Conservation (phyloP, 2,888 invertebrate species). For the Horisme vitalbata region DNA sequence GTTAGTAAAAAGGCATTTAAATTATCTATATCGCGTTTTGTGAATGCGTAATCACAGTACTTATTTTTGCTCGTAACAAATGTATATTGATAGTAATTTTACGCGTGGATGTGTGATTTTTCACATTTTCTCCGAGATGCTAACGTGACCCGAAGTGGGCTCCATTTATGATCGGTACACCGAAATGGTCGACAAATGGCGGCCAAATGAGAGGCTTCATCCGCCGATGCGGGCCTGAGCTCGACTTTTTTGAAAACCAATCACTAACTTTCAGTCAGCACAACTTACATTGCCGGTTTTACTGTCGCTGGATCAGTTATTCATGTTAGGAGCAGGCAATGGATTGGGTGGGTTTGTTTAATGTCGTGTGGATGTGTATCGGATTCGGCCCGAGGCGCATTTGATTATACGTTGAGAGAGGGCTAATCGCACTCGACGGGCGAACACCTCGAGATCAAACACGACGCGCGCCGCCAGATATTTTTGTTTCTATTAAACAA, state of each 20-base stretch:
- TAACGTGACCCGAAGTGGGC: conserved; percentile 79
- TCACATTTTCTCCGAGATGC: conserved; percentile 77
- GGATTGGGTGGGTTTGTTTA: conserved; percentile 33
- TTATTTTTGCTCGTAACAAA: conserved; percentile 34
- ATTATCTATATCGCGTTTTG: conserved; percentile 5
- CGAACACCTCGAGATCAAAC: conserved; percentile 84
- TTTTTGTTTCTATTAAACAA: conserved; percentile 84
- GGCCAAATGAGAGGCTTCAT: conserved; percentile 81
- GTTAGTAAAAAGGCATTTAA: too few species aligned
- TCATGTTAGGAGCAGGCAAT: conserved; percentile 37
- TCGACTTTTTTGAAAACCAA: conserved; percentile 55
- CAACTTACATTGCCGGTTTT: conserved; percentile 35
- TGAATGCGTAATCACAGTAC: conserved; percentile 30
- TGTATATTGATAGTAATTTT: conserved; percentile 64
- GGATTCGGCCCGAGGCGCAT: conserved; percentile 73
- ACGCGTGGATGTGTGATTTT: conserved; percentile 79
- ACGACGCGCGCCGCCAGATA: conserved; percentile 83
- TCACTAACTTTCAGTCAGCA: conserved; percentile 12
- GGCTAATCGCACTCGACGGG: conserved; percentile 82
- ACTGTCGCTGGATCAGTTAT: neutral
- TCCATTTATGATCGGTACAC: conserved; percentile 81
- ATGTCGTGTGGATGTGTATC: conserved; percentile 41
- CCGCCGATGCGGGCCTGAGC: conserved; percentile 69
- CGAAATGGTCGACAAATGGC: conserved; percentile 83
- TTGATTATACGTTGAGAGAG: conserved; percentile 82